A percentile compares a stretch with the other conserved stretches of the same genome.
Conservation (phyloP, 2,888 invertebrate genomes). For the Drosophila cracens region DNA sequence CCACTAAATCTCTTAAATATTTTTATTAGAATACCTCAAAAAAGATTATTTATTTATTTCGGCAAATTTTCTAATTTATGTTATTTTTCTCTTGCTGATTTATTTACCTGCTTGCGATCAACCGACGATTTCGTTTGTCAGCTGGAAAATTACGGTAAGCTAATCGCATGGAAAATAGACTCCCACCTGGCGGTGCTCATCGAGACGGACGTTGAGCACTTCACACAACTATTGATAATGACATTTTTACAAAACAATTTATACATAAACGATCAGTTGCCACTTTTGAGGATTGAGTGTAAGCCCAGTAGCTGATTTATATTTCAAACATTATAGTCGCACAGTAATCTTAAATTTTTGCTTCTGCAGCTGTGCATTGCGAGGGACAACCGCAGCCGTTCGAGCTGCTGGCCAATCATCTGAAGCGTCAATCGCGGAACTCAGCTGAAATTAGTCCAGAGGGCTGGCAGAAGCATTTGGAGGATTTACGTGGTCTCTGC, state of each 20-base stretch:
- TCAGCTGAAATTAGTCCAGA: conserved; percentile 74
- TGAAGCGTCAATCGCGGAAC: conserved; percentile 83
- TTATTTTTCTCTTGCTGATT: conserved; percentile 10
- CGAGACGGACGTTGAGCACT: conserved; percentile 91
- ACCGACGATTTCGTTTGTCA: conserved; percentile 72
- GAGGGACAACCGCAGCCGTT: conserved; percentile 87
- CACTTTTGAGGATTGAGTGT: conserved; percentile 92
- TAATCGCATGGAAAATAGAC: conserved; percentile 92
- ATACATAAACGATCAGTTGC: conserved; percentile 91
- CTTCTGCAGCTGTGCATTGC: conserved; percentile 86
- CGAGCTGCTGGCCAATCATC: conserved; percentile 85
- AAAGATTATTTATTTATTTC: neutral
- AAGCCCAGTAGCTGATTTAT: conserved; percentile 81
- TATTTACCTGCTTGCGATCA: conserved; percentile 36
- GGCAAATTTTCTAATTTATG: neutral
- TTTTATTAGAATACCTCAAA: neutral
- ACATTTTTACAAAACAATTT: conserved; percentile 90
- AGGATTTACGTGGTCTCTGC: conserved; percentile 81
- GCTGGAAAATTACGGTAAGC: conserved; percentile 92
- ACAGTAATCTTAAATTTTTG: conserved; percentile 10
- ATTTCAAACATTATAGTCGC: neutral
- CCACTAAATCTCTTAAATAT: neutral
- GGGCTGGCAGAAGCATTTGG: conserved; percentile 84
- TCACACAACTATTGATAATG: conserved; percentile 89
- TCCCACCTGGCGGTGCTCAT: conserved; percentile 91